phyloP scores from a whole-genome alignment of 1,140 invertebrate species.

The Parasteatoda tepidariorum region DNA sequence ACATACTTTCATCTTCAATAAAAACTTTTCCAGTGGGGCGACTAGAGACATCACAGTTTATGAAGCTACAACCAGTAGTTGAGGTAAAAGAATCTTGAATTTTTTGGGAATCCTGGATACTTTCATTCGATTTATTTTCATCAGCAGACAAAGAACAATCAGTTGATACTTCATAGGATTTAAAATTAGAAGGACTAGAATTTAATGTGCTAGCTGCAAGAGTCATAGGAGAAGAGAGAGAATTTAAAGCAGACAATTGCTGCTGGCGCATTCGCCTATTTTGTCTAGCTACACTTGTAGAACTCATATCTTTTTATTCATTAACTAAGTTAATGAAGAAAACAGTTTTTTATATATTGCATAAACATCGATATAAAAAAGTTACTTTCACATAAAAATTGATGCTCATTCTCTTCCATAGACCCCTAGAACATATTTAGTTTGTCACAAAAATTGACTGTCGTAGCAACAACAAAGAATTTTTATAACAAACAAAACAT shows the following conservation, averaged over 20 bases:
- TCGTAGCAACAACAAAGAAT: too few species aligned
- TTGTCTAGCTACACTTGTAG: slow-evolving; percentile 41
- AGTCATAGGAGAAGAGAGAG: background rate
- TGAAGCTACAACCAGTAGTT: slow-evolving; percentile 24
- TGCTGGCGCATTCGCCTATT: slow-evolving; percentile 18
- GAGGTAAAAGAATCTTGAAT: background rate
- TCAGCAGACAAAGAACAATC: background rate
- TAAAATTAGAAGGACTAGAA: background rate
- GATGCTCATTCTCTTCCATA: too few species aligned
- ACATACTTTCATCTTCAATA: slow-evolving; percentile 51
- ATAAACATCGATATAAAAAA: too few species aligned
- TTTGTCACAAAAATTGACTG: too few species aligned
- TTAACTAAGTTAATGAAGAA: background rate
- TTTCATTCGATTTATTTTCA: background rate
- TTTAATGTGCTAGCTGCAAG: background rate
- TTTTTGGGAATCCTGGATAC: background rate
- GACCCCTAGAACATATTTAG: too few species aligned
- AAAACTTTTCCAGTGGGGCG: slow-evolving; percentile 27
- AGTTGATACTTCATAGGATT: slow-evolving; percentile 10
- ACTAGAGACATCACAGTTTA: slow-evolving; percentile 43
- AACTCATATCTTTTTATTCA: slow-evolving; percentile 7
- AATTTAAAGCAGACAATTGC: background rate
- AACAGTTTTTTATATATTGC: background rate
- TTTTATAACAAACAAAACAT: too few species aligned
- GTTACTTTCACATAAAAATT: too few species aligned